These are phyloP conservation scores for Agriopis aurantiaria DNA, from an alignment of 2,888 invertebrate genomes.

Conservation along the genomic window DNA sequence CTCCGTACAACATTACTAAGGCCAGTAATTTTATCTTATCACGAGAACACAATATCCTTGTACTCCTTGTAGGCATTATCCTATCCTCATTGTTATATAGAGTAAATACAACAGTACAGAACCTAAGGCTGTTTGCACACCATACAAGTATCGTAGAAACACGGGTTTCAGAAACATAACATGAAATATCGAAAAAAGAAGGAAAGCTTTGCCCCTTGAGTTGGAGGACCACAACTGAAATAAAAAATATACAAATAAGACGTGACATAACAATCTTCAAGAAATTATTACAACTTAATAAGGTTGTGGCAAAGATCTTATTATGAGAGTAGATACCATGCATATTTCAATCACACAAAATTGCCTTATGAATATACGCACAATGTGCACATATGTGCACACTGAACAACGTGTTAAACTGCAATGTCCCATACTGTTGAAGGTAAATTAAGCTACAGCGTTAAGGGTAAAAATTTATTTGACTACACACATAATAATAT, in stretches of 20 bases:
- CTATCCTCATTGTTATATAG: conserved; percentile 21
- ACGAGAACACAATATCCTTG: conserved; percentile 24
- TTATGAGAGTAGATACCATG: too few species aligned
- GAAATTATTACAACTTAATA: not conserved
- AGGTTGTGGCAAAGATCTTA: not conserved
- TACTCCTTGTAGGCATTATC: conserved; percentile 10
- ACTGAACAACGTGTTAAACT: too few species aligned
- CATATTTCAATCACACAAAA: too few species aligned
- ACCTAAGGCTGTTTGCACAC: conserved; percentile 16
- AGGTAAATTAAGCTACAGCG: too few species aligned
- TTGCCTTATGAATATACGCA: too few species aligned
- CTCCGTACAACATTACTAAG: conserved; percentile 5
- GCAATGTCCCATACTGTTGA: too few species aligned
- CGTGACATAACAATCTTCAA: not conserved
- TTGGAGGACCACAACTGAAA: too few species aligned
- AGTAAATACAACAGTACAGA: conserved; percentile 21
- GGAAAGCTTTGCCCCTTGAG: not conserved
- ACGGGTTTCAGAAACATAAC: not conserved
- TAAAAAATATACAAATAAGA: too few species aligned
- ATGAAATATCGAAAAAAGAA: not conserved
- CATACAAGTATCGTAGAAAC: not conserved
- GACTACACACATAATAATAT: too few species aligned
- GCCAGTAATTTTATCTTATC: conserved; percentile 22
- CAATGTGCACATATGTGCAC: too few species aligned
- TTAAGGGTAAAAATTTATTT: too few species aligned